These are phyloP conservation scores for Hylomyscus alleni DNA, from an alignment of 2,797 vertebrate genomes.

Conservation along the genomic window DNA sequence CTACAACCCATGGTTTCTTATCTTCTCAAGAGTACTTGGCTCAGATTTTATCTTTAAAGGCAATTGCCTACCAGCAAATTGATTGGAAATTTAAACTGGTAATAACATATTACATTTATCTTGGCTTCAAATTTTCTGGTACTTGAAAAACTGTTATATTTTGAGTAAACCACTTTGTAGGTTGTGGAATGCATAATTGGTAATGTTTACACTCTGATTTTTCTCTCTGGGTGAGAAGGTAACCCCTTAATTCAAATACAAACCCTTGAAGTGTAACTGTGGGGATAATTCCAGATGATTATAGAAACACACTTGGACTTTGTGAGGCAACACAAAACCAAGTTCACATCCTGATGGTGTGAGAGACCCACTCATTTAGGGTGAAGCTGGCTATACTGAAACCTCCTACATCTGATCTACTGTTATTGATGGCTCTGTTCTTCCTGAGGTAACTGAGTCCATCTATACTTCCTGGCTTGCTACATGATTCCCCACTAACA, in stretches of 20 bases:
- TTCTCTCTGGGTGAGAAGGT: neutral
- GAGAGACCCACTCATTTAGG: neutral
- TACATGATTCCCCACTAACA: neutral
- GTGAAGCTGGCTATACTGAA: neutral
- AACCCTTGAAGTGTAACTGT: neutral
- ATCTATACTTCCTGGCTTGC: neutral
- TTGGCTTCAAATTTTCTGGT: slow-evolving; percentile 10
- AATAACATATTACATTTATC: neutral
- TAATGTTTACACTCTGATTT: neutral
- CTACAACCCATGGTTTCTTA: neutral
- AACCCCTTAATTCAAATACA: neutral
- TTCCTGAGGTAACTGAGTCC: rapidly evolving
- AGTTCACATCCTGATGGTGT: neutral
- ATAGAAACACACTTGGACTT: neutral
- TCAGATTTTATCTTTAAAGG: neutral
- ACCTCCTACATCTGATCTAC: neutral
- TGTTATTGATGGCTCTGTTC: neutral
- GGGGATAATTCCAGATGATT: neutral
- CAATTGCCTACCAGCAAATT: neutral
- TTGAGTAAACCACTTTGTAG: slow-evolving; percentile 10
- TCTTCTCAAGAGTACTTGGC: neutral
- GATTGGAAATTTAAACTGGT: neutral
- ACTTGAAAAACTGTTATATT: slow-evolving; percentile 32
- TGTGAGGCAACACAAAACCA: neutral
- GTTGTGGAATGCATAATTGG: neutral